These are phyloP conservation scores for Lithophane leautieri DNA, from an alignment of 2,888 invertebrate genomes.

Conservation along the genomic window DNA sequence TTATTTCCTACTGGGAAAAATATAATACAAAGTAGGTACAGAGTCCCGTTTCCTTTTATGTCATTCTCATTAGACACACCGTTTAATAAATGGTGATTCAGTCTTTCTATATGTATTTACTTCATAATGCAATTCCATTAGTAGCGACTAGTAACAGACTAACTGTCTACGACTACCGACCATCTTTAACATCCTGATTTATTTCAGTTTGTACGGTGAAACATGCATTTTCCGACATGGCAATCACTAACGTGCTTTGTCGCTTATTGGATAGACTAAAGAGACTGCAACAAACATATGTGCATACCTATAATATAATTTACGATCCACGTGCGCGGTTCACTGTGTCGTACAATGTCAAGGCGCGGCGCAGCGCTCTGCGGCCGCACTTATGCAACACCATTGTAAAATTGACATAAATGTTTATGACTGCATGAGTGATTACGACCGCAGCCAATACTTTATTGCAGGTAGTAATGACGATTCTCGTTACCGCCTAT, in stretches of 20 bases:
- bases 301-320: constrained; percentile 76
- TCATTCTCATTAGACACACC: not conserved
- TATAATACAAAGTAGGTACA: not conserved
- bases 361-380: constrained; percentile 78
- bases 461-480: constrained; percentile 63
- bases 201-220: not conserved
- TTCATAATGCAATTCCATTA: constrained; percentile 3
- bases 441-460: constrained; percentile 65
- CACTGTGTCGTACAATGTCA: constrained; percentile 88
- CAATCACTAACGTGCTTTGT: constrained; percentile 32
- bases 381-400: constrained; percentile 82
- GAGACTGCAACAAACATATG: constrained; percentile 63
- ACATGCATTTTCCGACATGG: not conserved
- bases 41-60: constrained; percentile 1
- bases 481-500: constrained; percentile 55
- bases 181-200: not conserved
- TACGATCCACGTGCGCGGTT: constrained; percentile 87
- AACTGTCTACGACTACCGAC: not conserved
- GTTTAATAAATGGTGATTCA: not conserved
- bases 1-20: not conserved
- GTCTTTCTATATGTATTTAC: not conserved
- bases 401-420: constrained; percentile 87
- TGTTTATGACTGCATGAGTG: constrained; percentile 77
- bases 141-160: not conserved
- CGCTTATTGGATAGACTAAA: constrained; percentile 42